Evolutionary conservation across 2,888 invertebrate genomes (phyloP).

Genomic region (Pterostichus madidus): DNA sequence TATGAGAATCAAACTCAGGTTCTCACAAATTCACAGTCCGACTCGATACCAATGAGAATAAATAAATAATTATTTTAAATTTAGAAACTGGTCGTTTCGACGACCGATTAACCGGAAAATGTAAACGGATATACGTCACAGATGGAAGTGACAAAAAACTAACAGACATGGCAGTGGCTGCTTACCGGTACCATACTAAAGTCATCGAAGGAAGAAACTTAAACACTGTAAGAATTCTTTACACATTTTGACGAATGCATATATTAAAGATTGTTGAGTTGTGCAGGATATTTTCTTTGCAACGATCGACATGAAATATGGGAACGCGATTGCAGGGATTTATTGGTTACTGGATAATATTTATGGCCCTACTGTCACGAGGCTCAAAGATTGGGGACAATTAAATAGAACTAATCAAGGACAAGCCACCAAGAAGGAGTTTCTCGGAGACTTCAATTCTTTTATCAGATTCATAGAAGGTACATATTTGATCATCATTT

Average conservation of each 20-base stretch:
- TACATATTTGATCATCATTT: conserved; percentile 72
- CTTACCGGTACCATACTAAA: conserved; percentile 82
- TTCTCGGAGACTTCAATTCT: conserved; percentile 80
- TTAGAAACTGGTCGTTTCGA: conserved; percentile 83
- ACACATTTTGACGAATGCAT: neutral
- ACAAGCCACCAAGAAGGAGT: conserved; percentile 78
- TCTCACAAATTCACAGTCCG: too few relatives aligned
- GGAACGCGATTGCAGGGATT: conserved; percentile 72
- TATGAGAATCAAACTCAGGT: too few relatives aligned
- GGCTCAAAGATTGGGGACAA: conserved; percentile 80
- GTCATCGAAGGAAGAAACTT: conserved; percentile 83
- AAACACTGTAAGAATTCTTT: conserved; percentile 80
- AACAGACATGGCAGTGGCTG: conserved; percentile 83
- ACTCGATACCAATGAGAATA: neutral
- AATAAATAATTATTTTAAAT: conserved; percentile 19
- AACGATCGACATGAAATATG: conserved; percentile 72
- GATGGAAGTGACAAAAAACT: conserved; percentile 81
- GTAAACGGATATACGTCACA: conserved; percentile 81
- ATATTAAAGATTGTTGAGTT: neutral
- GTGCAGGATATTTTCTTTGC: conserved; percentile 74
- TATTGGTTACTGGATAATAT: conserved; percentile 73
- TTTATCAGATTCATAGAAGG: conserved; percentile 80
- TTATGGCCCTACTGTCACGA: conserved; percentile 77
- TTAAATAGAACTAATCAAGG: conserved; percentile 77
- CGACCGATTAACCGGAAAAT: conserved; percentile 70